Evolutionary conservation across 1,140 invertebrate genomes (phyloP).

Genomic region (Drosophila serrata): DNA sequence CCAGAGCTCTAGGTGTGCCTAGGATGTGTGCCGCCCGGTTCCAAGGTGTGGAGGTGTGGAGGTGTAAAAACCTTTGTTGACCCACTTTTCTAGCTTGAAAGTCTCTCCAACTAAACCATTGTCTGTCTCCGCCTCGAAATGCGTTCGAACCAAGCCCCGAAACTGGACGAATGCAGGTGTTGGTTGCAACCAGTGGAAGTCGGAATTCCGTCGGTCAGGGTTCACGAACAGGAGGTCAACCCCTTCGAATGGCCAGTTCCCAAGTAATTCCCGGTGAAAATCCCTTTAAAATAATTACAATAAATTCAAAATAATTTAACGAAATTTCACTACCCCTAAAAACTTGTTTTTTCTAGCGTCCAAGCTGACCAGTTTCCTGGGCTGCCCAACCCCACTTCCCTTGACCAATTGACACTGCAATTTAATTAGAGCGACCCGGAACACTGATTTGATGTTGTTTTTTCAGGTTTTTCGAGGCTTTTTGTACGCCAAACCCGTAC

Average conservation of each 20-base stretch:
- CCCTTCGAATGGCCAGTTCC: constrained; percentile 6
- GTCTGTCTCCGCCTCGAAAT: constrained; percentile 30
- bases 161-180: constrained; percentile 41
- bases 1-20: constrained; percentile 58
- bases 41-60: constrained; percentile 57
- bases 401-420: constrained; percentile 75
- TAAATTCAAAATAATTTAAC: constrained; percentile 36
- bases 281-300: constrained; percentile 34
- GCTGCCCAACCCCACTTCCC: constrained; percentile 7
- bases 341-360: constrained; percentile 43
- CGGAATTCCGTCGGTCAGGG: constrained; percentile 47
- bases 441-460: constrained; percentile 65
- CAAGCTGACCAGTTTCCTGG: constrained; percentile 49
- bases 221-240: constrained; percentile 37
- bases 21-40: constrained; percentile 40
- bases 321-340: constrained; percentile 39
- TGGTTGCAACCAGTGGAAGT: constrained; percentile 34
- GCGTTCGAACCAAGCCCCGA: constrained; percentile 39
- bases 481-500: constrained; percentile 40
- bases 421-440: constrained; percentile 82
- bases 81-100: constrained; percentile 41
- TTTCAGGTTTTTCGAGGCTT: constrained; percentile 63
- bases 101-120: constrained; percentile 36
- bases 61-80: constrained; percentile 60
- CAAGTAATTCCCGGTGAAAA: constrained; percentile 5